phyloP scores from a whole-genome alignment of 2,113 vertebrate species.

The Nesogale talazaci region DNA sequence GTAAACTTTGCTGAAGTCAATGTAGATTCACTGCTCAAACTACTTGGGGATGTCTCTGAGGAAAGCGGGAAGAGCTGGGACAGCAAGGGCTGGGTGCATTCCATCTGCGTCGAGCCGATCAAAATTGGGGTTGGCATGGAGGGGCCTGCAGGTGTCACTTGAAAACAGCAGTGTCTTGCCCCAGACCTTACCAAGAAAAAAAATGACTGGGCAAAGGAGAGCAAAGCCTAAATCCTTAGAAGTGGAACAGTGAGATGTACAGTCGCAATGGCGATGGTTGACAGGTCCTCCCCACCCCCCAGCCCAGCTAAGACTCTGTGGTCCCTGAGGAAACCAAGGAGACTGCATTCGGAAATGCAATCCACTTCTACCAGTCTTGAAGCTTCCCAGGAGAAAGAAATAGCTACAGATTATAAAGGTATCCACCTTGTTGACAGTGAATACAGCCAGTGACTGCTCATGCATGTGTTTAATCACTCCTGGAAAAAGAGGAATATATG shows the following conservation, averaged over 20 bases:
- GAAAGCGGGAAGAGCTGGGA: background rate
- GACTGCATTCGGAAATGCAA: background rate
- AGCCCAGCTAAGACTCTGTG: too few relatives aligned
- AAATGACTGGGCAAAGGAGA: background rate
- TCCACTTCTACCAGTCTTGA: background rate
- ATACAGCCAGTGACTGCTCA: background rate
- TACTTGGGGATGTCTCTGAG: background rate
- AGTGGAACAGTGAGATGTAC: too few relatives aligned
- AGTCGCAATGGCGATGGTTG: background rate
- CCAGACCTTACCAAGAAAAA: background rate
- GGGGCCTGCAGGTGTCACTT: background rate
- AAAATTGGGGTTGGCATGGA: background rate
- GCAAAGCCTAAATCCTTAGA: too few relatives aligned
- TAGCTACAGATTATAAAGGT: background rate
- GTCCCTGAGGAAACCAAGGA: too few relatives aligned
- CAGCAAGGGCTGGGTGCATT: background rate
- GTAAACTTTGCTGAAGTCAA: background rate
- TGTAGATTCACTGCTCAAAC: background rate
- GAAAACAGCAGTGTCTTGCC: background rate
- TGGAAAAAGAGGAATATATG: background rate
- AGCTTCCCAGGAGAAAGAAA: background rate
- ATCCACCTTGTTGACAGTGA: background rate
- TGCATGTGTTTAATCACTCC: background rate
- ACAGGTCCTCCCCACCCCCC: too few relatives aligned
- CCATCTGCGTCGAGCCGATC: background rate